Evolutionary conservation across 2,888 invertebrate genomes (phyloP), one percentile per base, ranked within the genome.

Genomic region (Lacanobia oleracea): DNA sequence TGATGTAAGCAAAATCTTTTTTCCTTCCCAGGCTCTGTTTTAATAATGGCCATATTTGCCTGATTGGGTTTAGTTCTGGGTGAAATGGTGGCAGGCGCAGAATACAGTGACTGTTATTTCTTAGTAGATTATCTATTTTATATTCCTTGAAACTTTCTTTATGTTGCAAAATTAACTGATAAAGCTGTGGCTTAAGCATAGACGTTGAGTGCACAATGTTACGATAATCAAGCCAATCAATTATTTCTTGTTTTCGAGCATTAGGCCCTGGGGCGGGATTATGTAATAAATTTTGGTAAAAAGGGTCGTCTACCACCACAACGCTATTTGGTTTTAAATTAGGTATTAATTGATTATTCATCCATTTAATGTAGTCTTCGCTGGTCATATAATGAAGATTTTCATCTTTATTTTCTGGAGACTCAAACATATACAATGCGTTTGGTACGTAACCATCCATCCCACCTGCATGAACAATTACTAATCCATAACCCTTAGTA

Each of bases 151-250:
- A 57, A 45, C 16, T 62, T 23, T 53, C 53, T 21, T 67, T 74
- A 57, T 75, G 56, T 45, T 57, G 45, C 33, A 62, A 62, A 45
- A 75, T 74, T n/a, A 75, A 62, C 50, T 74, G 62, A 74, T 75
- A 74, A 62, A 75, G 74, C 61, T 75, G 75, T n/a, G 75, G 75
- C 12, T 75, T 75, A 4, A 75, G 57, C 74, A 75, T 73, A 9
- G 75, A 61, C 10, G 74, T 43, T 8, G 74, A 75, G 18, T 74
- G 37, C n/a, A 66, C 40, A 16, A 75, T 75, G 51, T 75, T 66
- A 27, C 61, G 66, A 56, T 50, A 73, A 43, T 73, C 62, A 8
- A 74, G 74, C 74, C 65, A 74, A 43, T 74, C 61, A 56, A 74
- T n/a, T 67, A 75, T 74, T 53, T 66, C 75, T 57, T 67, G 67